Conservation (phyloP, 2,888 invertebrate species). For the Nymphalis urticae region DNA sequence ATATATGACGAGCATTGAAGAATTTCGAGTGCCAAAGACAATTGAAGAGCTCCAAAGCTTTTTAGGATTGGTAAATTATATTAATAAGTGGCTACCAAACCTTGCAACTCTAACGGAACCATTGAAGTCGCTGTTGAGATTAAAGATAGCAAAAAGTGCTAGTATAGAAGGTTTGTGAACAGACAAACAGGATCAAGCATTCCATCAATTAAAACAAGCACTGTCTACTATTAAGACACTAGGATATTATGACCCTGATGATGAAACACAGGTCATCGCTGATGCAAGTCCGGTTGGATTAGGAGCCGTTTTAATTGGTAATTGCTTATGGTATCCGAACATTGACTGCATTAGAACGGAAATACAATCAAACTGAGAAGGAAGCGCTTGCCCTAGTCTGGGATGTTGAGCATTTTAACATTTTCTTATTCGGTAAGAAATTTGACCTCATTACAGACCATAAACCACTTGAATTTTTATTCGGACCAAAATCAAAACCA, state of each 20-base stretch:
- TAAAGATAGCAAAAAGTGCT: background rate
- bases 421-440: too few species aligned
- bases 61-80: constrained; percentile 7
- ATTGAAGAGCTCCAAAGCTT: constrained; percentile 4
- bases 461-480: too few species aligned
- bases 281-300: background rate
- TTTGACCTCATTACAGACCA: too few species aligned
- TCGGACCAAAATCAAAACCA: too few species aligned
- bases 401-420: too few species aligned
- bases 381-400: background rate
- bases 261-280: background rate
- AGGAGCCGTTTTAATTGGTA: background rate
- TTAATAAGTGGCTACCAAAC: constrained; percentile 7
- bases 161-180: background rate
- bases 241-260: background rate
- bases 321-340: background rate
- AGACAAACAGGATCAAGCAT: background rate
- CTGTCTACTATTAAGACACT: background rate
- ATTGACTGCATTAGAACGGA: background rate
- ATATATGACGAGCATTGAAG: background rate
- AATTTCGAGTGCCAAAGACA: background rate
- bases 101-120: constrained; percentile 4
- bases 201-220: too few species aligned
- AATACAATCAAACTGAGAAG: background rate
- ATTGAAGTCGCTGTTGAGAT: background rate